These are phyloP conservation scores for Liolophura sinensis DNA, from an alignment of 1,140 invertebrate genomes.

Conservation along the genomic window DNA sequence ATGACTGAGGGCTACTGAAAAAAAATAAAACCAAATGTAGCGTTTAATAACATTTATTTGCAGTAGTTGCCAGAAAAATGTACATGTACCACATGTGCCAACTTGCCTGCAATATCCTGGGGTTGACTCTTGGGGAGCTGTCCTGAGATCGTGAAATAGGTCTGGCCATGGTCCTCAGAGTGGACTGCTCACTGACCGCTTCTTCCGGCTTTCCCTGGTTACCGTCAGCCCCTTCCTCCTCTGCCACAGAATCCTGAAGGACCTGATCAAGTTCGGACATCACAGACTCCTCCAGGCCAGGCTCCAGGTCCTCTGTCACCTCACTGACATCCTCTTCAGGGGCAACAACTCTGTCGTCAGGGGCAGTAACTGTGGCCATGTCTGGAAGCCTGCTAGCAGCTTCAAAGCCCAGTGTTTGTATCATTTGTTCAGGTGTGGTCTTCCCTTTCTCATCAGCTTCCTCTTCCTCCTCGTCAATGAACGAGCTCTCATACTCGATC, in stretches of 20 bases:
- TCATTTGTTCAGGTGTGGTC: slow-evolving; percentile 22
- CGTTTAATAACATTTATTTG: no score
- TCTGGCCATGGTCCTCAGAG: not conserved
- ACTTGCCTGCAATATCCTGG: no score
- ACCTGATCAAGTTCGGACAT: not conserved
- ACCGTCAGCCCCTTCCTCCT: not conserved
- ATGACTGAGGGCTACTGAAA: no score
- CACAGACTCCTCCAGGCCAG: not conserved
- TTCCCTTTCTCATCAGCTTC: slow-evolving; percentile 18
- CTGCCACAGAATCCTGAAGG: not conserved
- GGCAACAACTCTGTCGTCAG: slow-evolving; percentile 23
- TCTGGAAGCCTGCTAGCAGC: slow-evolving; percentile 16
- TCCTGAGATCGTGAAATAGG: no score
- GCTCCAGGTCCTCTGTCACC: slow-evolving; percentile 17
- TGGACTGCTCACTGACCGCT: not conserved
- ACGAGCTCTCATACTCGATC: no score
- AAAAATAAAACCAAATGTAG: no score
- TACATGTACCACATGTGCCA: no score
- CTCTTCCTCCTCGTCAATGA: slow-evolving; percentile 15
- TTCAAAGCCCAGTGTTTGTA: slow-evolving; percentile 33
- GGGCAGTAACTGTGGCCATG: slow-evolving; percentile 14
- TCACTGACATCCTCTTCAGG: slow-evolving; percentile 20
- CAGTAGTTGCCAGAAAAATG: no score
- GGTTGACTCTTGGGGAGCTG: no score
- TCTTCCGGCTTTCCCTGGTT: not conserved